Evolutionary conservation across 2,888 invertebrate species (phyloP).

Genomic region (Drosophila melanosoma): DNA sequence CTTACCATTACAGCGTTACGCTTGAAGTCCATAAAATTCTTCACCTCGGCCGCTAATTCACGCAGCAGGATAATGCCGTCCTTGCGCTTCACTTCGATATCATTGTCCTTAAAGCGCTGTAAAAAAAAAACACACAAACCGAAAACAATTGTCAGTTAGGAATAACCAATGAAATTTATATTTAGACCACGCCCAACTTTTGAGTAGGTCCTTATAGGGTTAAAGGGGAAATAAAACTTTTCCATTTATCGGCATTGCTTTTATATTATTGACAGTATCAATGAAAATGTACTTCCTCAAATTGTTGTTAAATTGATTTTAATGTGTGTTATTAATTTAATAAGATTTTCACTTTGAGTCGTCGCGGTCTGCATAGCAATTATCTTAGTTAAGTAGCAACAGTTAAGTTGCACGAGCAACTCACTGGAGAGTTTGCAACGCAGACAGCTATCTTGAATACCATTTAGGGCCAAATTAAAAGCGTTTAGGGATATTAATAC

Average conservation of each 20-base stretch:
- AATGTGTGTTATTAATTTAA: neutral
- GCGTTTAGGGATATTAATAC: too few relatives aligned
- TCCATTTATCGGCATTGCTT: constrained; percentile 34
- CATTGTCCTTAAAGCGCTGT: constrained; percentile 92
- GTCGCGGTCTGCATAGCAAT: neutral
- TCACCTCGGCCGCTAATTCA: constrained; percentile 95
- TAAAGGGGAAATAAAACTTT: constrained; percentile 65
- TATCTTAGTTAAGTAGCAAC: neutral
- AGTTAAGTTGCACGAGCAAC: neutral
- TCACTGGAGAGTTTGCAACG: neutral
- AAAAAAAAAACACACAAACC: constrained; percentile 62
- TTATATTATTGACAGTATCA: neutral
- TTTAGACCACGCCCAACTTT: constrained; percentile 37
- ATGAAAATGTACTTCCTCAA: neutral
- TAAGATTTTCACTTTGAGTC: neutral
- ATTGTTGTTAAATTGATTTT: neutral
- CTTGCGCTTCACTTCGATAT: constrained; percentile 91
- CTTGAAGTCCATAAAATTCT: constrained; percentile 97
- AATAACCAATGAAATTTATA: constrained; percentile 69
- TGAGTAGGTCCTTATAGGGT: neutral
- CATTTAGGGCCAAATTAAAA: too few relatives aligned
- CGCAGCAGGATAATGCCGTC: constrained; percentile 94
- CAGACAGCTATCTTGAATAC: neutral
- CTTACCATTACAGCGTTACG: constrained; percentile 96
- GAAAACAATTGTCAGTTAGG: constrained; percentile 53